Percentiles rank a stretch among this genome's conserved stretches.
These are phyloP conservation scores for Ruditapes philippinarum DNA, from an alignment of 1,140 invertebrate species.

Conservation along the genomic window DNA sequence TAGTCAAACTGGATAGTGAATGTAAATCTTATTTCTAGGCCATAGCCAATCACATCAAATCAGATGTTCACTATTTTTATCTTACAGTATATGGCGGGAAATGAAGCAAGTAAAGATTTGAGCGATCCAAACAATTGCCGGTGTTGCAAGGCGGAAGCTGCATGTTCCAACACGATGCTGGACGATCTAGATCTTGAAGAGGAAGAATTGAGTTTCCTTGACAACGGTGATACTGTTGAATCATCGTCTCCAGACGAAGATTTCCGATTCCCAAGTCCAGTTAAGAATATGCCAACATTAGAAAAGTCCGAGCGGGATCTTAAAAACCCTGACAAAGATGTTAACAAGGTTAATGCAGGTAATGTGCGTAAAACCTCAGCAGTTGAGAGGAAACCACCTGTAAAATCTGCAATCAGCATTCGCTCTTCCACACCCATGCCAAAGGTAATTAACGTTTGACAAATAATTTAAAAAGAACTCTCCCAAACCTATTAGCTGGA, in stretches of 20 bases:
- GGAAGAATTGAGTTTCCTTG: conserved; percentile 11
- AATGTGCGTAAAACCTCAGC: background rate
- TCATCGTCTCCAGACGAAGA: background rate
- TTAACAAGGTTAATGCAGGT: background rate
- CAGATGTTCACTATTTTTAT: too few species aligned
- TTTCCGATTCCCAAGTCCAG: conserved; percentile 38
- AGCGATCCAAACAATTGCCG: background rate
- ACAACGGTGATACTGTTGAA: conserved; percentile 38
- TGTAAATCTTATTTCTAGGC: too few species aligned
- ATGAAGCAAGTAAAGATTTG: background rate
- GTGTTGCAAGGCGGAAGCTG: conserved; percentile 45
- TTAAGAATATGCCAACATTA: background rate
- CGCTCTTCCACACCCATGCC: too few species aligned
- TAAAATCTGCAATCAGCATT: background rate
- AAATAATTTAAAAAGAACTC: too few species aligned
- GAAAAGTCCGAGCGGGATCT: background rate
- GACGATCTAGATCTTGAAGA: background rate
- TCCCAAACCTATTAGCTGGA: too few species aligned
- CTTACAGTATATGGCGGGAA: conserved; percentile 37
- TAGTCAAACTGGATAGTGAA: too few species aligned
- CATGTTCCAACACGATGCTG: background rate
- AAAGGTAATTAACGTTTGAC: too few species aligned
- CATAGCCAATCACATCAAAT: too few species aligned
- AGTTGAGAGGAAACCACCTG: background rate
- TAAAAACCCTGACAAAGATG: background rate